A percentile compares a stretch with the other conserved stretches of the same genome.
These are phyloP conservation scores for Gymnothorax javanicus DNA, from an alignment of 2,797 vertebrate genomes.

Conservation along the genomic window DNA sequence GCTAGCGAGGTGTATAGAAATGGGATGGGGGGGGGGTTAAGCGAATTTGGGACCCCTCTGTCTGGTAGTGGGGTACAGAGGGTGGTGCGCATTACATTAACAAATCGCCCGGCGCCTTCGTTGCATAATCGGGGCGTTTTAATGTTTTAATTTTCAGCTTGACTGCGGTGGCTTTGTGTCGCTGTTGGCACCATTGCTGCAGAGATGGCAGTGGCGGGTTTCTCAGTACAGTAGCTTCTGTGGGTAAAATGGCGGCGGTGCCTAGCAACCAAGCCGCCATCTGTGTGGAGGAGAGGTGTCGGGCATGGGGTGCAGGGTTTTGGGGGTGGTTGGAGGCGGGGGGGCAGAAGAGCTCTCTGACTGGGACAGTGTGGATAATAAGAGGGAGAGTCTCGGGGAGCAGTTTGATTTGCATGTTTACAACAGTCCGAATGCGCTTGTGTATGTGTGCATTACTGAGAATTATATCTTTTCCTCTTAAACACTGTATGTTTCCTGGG, in stretches of 20 bases:
- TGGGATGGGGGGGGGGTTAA: too few relatives aligned
- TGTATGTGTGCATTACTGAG: constrained; percentile 13
- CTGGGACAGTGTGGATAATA: background rate
- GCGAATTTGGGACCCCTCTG: too few relatives aligned
- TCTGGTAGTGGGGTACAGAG: too few relatives aligned
- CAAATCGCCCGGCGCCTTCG: background rate
- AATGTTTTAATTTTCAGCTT: background rate
- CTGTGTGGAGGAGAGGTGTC: background rate
- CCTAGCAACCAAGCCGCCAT: background rate
- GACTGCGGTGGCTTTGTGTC: background rate
- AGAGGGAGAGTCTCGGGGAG: background rate
- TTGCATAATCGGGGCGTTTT: background rate
- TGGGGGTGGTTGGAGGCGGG: background rate
- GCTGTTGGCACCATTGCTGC: background rate
- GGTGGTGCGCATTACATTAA: background rate
- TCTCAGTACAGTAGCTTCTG: background rate
- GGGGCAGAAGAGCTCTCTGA: background rate
- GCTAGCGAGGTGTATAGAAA: background rate
- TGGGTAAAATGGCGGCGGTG: constrained; percentile 3
- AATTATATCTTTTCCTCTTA: background rate
- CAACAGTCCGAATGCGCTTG: background rate
- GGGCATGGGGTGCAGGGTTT: background rate
- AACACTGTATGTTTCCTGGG: background rate
- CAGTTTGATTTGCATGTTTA: background rate
- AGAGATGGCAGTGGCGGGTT: background rate